These are phyloP conservation scores for Eupithecia pulchellata DNA, from an alignment of 2,888 invertebrate species.

Conservation along the genomic window DNA sequence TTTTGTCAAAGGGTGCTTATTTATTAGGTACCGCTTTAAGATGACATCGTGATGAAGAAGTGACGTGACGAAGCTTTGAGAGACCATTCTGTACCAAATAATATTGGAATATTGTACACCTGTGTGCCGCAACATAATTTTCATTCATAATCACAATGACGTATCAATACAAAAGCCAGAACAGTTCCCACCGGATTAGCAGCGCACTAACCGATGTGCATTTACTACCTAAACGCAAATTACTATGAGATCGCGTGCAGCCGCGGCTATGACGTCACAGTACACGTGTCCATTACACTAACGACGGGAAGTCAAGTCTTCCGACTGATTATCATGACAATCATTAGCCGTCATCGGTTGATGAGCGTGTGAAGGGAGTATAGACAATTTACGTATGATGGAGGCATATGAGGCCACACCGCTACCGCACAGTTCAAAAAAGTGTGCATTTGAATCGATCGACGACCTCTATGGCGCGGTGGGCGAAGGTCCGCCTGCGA, in stretches of 20 bases:
- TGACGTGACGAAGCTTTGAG: background rate
- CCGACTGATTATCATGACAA: slow-evolving; percentile 31
- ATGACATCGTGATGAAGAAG: background rate
- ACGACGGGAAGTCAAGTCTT: slow-evolving; percentile 48
- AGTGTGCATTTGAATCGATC: too few species aligned
- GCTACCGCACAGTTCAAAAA: too few species aligned
- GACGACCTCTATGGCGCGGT: too few species aligned
- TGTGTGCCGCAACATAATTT: background rate
- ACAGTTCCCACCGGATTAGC: slow-evolving; percentile 11
- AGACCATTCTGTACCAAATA: background rate
- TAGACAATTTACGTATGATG: background rate
- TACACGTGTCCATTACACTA: slow-evolving; percentile 43
- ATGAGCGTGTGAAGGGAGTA: slow-evolving; percentile 34
- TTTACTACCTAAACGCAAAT: slow-evolving; percentile 12
- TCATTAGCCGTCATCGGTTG: slow-evolving; percentile 27
- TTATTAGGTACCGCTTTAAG: too few species aligned
- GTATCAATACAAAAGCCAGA: background rate
- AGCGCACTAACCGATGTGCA: slow-evolving; percentile 8
- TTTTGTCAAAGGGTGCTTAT: too few species aligned
- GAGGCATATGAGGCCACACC: too few species aligned
- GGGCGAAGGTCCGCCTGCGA: too few species aligned
- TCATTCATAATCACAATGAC: background rate
- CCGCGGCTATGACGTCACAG: slow-evolving; percentile 32
- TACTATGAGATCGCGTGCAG: slow-evolving; percentile 28
- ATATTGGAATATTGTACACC: too few species aligned